Percentiles rank a stretch among this genome's conserved stretches.
These are phyloP conservation scores for Plutella xylostella DNA, from an alignment of 2,888 invertebrate genomes.

Conservation along the genomic window DNA sequence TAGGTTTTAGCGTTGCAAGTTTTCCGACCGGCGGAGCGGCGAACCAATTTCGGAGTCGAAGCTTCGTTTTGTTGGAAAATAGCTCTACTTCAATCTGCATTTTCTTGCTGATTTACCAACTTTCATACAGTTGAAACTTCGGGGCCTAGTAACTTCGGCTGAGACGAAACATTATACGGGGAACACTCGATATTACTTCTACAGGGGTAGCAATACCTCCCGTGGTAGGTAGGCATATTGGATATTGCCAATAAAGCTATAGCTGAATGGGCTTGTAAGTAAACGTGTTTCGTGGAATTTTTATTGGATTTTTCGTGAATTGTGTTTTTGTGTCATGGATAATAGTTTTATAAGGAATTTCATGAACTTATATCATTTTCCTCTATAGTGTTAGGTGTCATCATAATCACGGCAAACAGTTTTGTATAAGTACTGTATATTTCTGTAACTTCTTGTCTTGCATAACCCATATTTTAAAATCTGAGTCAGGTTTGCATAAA, in stretches of 20 bases:
- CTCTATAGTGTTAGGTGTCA: too few species aligned
- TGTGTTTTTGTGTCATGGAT: too few species aligned
- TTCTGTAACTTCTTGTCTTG: too few species aligned
- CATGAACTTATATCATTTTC: too few species aligned
- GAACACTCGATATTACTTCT: neutral
- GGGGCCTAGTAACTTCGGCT: slow-evolving; percentile 3
- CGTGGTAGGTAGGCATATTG: neutral
- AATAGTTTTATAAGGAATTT: too few species aligned
- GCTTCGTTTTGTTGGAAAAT: slow-evolving; percentile 67
- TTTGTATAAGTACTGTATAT: too few species aligned
- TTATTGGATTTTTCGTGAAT: too few species aligned
- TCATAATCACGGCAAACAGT: too few species aligned
- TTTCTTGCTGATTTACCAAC: slow-evolving; percentile 70
- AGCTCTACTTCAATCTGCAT: slow-evolving; percentile 70
- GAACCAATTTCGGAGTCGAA: slow-evolving; percentile 68
- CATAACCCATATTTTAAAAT: too few species aligned
- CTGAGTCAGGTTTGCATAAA: too few species aligned
- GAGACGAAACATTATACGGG: slow-evolving; percentile 5
- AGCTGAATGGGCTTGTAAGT: neutral
- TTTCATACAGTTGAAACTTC: slow-evolving; percentile 47
- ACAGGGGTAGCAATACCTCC: too few species aligned
- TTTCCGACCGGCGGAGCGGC: slow-evolving; percentile 57
- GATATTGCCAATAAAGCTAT: neutral
- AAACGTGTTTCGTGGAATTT: neutral
- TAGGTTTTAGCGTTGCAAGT: slow-evolving; percentile 55